phyloP scores from a whole-genome alignment of 2,113 vertebrate species.

The Probosciger aterrimus region DNA sequence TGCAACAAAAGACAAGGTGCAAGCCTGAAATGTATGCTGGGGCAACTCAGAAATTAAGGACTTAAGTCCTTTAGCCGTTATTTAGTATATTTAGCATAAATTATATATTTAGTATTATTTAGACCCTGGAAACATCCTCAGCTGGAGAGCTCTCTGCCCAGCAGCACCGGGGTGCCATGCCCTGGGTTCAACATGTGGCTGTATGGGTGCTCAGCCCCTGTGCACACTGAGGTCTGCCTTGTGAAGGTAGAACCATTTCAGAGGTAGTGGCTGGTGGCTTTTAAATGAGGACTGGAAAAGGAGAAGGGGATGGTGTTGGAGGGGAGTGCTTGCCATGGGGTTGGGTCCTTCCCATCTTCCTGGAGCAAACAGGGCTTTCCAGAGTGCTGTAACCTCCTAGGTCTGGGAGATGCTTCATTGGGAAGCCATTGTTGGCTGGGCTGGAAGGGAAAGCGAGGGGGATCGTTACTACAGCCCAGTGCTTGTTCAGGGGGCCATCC shows the following conservation, averaged over 20 bases:
- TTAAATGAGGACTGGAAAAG: not conserved
- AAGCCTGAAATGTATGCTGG: not conserved
- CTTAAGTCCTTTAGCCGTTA: not conserved
- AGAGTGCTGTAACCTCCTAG: fast-evolving
- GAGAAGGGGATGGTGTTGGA: not conserved
- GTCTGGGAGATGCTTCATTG: not conserved
- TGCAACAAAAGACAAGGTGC: not conserved
- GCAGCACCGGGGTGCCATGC: fast-evolving
- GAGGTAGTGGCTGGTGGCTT: not conserved
- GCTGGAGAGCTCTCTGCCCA: not conserved
- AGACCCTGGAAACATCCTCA: not conserved
- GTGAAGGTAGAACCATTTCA: not conserved
- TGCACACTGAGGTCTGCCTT: fast-evolving
- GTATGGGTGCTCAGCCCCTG: not conserved
- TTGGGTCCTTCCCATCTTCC: not conserved
- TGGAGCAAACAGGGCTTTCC: fast-evolving
- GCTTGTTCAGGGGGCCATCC: not conserved
- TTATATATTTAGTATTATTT: not conserved
- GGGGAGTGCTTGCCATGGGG: fast-evolving
- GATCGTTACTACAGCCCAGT: not conserved
- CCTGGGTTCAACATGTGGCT: not conserved
- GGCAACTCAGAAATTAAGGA: not conserved
- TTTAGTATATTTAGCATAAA: not conserved
- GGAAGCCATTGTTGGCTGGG: not conserved
- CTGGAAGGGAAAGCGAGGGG: not conserved